Conservation (phyloP, 1,140 invertebrate species). For the Rhizoglyphus robini region DNA sequence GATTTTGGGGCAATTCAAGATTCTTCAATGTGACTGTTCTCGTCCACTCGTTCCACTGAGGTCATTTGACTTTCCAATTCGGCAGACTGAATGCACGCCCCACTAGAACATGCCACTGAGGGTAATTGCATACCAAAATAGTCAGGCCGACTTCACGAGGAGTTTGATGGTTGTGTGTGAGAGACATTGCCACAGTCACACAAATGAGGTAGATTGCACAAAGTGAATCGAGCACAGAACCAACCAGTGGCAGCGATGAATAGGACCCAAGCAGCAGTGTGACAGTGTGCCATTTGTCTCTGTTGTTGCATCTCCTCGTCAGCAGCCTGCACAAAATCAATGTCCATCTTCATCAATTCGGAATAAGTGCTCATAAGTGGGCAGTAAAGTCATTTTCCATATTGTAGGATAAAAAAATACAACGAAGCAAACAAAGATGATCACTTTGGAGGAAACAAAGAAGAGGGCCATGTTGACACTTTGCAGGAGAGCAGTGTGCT, state of each 20-base stretch:
- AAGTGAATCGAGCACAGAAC: slow-evolving; percentile 62
- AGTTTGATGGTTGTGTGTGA: neutral
- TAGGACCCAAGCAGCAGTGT: slow-evolving; percentile 56
- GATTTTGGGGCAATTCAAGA: slow-evolving; percentile 17
- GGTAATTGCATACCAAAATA: slow-evolving; percentile 58
- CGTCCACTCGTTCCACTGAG: slow-evolving; percentile 53
- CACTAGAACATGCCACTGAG: slow-evolving; percentile 67
- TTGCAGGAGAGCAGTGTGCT: slow-evolving; percentile 49
- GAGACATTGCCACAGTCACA: slow-evolving; percentile 28
- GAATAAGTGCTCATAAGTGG: slow-evolving; percentile 33
- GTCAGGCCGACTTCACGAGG: slow-evolving; percentile 37
- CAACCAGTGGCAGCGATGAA: slow-evolving; percentile 61
- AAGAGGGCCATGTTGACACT: slow-evolving; percentile 45
- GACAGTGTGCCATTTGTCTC: slow-evolving; percentile 39
- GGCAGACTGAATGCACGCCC: slow-evolving; percentile 62
- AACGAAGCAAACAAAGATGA: slow-evolving; percentile 55
- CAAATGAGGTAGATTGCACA: slow-evolving; percentile 52
- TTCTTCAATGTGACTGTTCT: slow-evolving; percentile 41
- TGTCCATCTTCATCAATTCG: slow-evolving; percentile 22
- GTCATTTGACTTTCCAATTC: slow-evolving; percentile 66
- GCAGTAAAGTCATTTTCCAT: slow-evolving; percentile 49
- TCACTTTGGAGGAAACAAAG: slow-evolving; percentile 45
- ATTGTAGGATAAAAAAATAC: slow-evolving; percentile 50
- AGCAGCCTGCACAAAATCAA: slow-evolving; percentile 23
- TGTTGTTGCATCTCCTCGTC: slow-evolving; percentile 11